These are phyloP conservation scores for Gari tellinella DNA, from an alignment of 2,888 invertebrate species.

Conservation along the genomic window DNA sequence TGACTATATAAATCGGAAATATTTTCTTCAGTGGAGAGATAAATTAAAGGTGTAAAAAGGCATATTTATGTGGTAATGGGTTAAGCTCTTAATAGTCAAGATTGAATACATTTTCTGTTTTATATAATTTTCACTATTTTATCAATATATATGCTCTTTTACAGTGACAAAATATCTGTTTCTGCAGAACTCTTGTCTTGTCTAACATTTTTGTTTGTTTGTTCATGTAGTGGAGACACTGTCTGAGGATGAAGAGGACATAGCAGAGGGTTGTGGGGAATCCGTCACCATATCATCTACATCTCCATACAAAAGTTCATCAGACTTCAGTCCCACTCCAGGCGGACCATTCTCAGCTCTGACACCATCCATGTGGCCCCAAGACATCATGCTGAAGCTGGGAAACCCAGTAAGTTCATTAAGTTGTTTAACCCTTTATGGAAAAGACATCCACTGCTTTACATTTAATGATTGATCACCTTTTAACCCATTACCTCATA, in stretches of 20 bases:
- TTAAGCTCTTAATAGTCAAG: too few species aligned
- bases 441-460: too few species aligned
- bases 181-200: too few species aligned
- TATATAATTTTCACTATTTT: too few species aligned
- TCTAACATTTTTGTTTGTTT: too few species aligned
- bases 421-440: neutral
- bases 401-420: conserved; percentile 75
- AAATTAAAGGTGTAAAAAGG: too few species aligned
- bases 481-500: neutral
- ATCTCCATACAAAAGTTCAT: conserved; percentile 63
- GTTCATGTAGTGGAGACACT: conserved; percentile 86
- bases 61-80: too few species aligned
- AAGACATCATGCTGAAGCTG: conserved; percentile 93
- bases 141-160: too few species aligned
- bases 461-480: neutral
- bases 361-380: conserved; percentile 98
- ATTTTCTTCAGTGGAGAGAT: too few species aligned
- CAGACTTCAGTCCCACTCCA: conserved; percentile 82
- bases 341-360: conserved; percentile 97
- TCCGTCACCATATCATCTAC: conserved; percentile 88
- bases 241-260: conserved; percentile 89
- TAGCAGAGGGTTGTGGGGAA: conserved; percentile 85
- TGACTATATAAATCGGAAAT: too few species aligned
- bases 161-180: too few species aligned
- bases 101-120: too few species aligned